phyloP scores from a whole-genome alignment of 2,888 invertebrate species.

The Agrotis exclamationis region DNA sequence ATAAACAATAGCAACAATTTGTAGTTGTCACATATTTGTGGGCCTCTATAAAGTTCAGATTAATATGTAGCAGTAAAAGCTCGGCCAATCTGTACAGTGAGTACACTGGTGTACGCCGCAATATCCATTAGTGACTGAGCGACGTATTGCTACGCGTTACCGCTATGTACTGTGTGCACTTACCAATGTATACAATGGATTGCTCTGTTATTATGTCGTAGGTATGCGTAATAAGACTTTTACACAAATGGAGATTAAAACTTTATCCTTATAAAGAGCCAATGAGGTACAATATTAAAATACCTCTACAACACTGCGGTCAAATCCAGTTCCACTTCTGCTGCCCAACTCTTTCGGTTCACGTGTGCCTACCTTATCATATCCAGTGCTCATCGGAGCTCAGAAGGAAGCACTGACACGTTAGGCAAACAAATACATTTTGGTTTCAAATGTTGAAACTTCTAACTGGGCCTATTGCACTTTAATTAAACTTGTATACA shows the following conservation, averaged over 20 bases:
- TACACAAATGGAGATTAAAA: neutral
- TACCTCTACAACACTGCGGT: no score
- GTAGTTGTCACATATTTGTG: constrained; percentile 2
- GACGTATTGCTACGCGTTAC: neutral
- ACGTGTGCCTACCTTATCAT: neutral
- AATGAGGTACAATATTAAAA: no score
- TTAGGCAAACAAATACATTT: neutral
- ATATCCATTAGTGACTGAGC: constrained; percentile 34
- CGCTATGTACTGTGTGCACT: neutral
- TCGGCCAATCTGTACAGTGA: constrained; percentile 21
- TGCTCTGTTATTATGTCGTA: neutral
- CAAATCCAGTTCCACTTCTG: no score
- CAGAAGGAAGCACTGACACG: neutral
- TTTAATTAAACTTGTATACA: constrained; percentile 19
- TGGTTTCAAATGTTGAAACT: neutral
- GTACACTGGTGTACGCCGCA: constrained; percentile 1
- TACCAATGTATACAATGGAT: neutral
- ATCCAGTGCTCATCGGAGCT: neutral
- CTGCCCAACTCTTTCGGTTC: neutral
- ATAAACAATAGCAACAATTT: constrained; percentile 10
- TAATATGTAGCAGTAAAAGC: constrained; percentile 37
- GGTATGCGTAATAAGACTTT: neutral
- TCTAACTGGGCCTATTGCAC: neutral
- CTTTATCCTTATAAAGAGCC: neutral
- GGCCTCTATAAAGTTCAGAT: constrained; percentile 6